A percentile compares a stretch with the other conserved stretches of the same genome.
phyloP scores from a whole-genome alignment of 2,888 invertebrate species.

The Drosophila stalkeri region DNA sequence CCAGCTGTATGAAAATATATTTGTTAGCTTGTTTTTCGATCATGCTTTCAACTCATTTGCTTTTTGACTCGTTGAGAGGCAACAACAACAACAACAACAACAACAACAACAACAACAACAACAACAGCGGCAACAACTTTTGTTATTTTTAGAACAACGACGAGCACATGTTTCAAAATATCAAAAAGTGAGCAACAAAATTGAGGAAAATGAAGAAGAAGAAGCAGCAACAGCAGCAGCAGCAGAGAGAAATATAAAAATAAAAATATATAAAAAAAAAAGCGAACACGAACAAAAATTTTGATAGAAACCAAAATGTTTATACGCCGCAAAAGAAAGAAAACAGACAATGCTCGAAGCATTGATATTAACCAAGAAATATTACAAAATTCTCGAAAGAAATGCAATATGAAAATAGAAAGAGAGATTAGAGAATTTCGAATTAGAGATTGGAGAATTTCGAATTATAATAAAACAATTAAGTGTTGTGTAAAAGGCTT shows the following conservation, averaged over 20 bases:
- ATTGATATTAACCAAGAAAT: conserved; percentile 32
- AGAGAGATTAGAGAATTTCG: not conserved
- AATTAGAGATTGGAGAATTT: not conserved
- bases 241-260: conserved; percentile 43
- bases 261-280: conserved; percentile 54
- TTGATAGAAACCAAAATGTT: conserved; percentile 43
- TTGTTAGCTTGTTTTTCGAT: conserved; percentile 39
- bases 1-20: conserved; percentile 16
- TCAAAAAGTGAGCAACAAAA: conserved; percentile 58
- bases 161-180: conserved; percentile 78
- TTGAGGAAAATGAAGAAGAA: conserved; percentile 7
- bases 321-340: conserved; percentile 23
- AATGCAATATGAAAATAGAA: not conserved
- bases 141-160: conserved; percentile 63
- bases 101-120: not conserved
- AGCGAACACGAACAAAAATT: conserved; percentile 29
- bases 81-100: conserved; percentile 10
- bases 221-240: not conserved
- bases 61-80: conserved; percentile 39
- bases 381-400: not conserved
- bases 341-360: conserved; percentile 6
- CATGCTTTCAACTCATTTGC: conserved; percentile 50
- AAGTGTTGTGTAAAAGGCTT: not conserved
- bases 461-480: no score
- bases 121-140: no score